Evolutionary conservation across 1,140 invertebrate genomes (phyloP).

Genomic region (Zophobas morio): DNA sequence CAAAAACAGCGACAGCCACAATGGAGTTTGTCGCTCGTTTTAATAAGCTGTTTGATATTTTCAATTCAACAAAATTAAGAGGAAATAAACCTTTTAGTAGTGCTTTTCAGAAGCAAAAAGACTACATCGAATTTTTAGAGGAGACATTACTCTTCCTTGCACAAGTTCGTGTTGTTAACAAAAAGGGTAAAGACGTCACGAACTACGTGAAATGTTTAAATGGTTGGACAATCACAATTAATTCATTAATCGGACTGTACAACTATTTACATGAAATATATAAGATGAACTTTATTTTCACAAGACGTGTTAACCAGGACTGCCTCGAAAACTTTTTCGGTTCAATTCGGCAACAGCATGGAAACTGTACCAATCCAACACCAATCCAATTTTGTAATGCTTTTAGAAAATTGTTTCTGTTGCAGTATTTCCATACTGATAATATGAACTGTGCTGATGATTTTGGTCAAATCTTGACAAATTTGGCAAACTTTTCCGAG

Average conservation of each 20-base stretch:
- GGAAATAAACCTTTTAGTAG: too few species aligned
- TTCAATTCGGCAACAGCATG: conserved; percentile 1
- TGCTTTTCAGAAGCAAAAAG: too few species aligned
- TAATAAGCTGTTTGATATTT: conserved; percentile 47
- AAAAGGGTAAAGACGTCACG: too few species aligned
- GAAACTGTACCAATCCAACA: not conserved
- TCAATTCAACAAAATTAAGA: conserved; percentile 38
- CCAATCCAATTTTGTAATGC: not conserved
- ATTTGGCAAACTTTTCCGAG: not conserved
- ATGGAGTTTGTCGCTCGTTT: conserved; percentile 25
- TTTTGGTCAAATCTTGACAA: not conserved
- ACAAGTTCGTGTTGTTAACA: too few species aligned
- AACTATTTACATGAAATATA: too few species aligned
- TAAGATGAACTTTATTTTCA: conserved; percentile 1
- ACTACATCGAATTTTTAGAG: too few species aligned
- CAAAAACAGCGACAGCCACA: conserved; percentile 7
- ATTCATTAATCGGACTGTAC: too few species aligned
- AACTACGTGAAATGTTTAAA: too few species aligned
- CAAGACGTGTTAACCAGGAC: conserved; percentile 17
- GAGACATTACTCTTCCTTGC: too few species aligned
- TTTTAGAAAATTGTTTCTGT: not conserved
- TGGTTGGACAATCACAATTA: too few species aligned
- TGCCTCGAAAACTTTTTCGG: conserved; percentile 24
- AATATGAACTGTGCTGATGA: not conserved
- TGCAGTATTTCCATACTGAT: not conserved